Percentiles rank a stretch among this genome's conserved stretches.
Conservation (phyloP, 2,797 vertebrate species). For the Hyperoplus immaculatus region DNA sequence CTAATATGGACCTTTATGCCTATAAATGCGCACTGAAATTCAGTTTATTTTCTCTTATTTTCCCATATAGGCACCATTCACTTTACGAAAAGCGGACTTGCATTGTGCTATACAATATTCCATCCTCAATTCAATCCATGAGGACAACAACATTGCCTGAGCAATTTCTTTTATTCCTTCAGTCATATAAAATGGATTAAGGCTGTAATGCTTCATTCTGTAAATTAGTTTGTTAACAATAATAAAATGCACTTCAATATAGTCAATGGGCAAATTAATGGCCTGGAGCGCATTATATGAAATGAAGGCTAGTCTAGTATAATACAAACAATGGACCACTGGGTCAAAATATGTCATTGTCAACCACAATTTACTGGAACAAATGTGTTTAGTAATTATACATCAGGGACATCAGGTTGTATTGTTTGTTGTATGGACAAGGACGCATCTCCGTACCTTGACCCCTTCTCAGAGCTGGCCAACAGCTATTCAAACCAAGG, state of each 20-base stretch:
- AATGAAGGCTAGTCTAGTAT: slow-evolving; percentile 62
- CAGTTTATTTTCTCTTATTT: slow-evolving; percentile 39
- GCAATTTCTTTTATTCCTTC: slow-evolving; percentile 54
- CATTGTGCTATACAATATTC: slow-evolving; percentile 17
- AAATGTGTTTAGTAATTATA: slow-evolving; percentile 70
- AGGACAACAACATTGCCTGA: slow-evolving; percentile 37
- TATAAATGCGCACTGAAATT: slow-evolving; percentile 13
- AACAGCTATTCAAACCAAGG: slow-evolving; percentile 71
- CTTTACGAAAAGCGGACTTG: slow-evolving; percentile 31
- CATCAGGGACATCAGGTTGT: slow-evolving; percentile 61
- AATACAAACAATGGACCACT: slow-evolving; percentile 60
- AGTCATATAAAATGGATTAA: slow-evolving; percentile 57
- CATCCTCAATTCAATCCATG: slow-evolving; percentile 39
- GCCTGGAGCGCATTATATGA: slow-evolving; percentile 59
- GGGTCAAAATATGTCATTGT: slow-evolving; percentile 65
- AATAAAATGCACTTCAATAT: slow-evolving; percentile 67
- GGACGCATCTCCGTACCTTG: slow-evolving; percentile 74
- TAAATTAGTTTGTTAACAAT: slow-evolving; percentile 66
- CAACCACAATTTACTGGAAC: slow-evolving; percentile 65
- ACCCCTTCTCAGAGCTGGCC: slow-evolving; percentile 66
- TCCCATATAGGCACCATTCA: slow-evolving; percentile 31
- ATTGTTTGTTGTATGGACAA: slow-evolving; percentile 66
- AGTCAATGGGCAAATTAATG: slow-evolving; percentile 62
- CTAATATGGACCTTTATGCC: slow-evolving; percentile 1
- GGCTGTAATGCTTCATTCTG: slow-evolving; percentile 55